A percentile compares a stretch with the other conserved stretches of the same genome.
Conservation (phyloP, 1,140 invertebrate genomes). For the Artemia franciscana region DNA sequence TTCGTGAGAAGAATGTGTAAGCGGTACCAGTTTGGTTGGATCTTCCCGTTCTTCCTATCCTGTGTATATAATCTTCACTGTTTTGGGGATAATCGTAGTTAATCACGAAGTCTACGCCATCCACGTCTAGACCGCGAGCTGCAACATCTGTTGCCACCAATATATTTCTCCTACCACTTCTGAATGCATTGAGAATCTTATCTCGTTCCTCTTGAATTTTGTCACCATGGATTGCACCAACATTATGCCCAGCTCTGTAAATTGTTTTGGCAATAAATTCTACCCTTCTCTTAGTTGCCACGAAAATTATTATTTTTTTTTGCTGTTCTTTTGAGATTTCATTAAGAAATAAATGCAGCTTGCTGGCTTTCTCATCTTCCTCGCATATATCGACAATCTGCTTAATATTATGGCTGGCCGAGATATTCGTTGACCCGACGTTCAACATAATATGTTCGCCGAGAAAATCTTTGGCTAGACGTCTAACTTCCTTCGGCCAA, state of each 20-base stretch:
- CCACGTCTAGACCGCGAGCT: too few relatives aligned
- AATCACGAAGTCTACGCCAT: conserved; percentile 99
- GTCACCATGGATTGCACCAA: too few relatives aligned
- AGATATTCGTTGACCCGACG: conserved; percentile 70
- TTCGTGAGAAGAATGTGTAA: conserved; percentile 91
- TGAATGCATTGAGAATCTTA: too few relatives aligned
- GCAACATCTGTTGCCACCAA: too few relatives aligned
- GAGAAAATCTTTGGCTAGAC: conserved; percentile 87
- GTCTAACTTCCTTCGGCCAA: too few relatives aligned
- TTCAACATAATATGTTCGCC: conserved; percentile 77
- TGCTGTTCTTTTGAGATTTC: conserved; percentile 68
- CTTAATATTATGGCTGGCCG: conserved; percentile 90
- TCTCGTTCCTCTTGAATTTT: too few relatives aligned
- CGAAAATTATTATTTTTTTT: conserved; percentile 86
- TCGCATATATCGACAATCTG: conserved; percentile 85
- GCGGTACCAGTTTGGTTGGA: conserved; percentile 79
- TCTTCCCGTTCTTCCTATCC: conserved; percentile 81
- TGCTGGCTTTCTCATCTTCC: too few relatives aligned
- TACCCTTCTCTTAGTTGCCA: conserved; percentile 89
- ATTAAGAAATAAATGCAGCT: conserved; percentile 55
- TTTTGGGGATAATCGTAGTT: too few relatives aligned
- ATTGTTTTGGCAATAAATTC: conserved; percentile 73
- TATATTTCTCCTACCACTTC: too few relatives aligned
- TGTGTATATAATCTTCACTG: too few relatives aligned
- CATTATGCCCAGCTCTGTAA: too few relatives aligned